Evolutionary conservation across 2,113 vertebrate species (phyloP).

Genomic region (Balaenoptera acutorostrata): DNA sequence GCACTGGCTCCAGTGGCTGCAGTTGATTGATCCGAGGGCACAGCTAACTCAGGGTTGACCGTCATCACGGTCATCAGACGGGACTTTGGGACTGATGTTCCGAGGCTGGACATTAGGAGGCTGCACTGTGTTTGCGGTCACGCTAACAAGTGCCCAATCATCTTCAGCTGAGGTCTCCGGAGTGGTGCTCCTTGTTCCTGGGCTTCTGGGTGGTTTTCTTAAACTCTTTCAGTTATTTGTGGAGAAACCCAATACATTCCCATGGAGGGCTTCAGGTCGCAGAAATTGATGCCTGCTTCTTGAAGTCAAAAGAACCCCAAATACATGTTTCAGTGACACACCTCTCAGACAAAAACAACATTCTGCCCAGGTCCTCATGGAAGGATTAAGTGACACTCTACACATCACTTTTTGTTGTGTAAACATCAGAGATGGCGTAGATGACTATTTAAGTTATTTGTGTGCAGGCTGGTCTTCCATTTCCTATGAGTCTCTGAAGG

Average conservation of each 20-base stretch:
- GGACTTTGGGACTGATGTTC: too few relatives aligned
- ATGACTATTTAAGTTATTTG: neutral
- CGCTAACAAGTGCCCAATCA: accelerated
- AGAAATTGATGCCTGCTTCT: neutral
- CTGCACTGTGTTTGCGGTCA: accelerated
- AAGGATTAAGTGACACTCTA: accelerated
- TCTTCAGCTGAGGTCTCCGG: neutral
- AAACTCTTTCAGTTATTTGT: too few relatives aligned
- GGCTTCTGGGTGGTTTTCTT: accelerated
- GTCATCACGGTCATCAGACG: accelerated
- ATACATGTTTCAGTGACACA: neutral
- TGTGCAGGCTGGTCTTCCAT: accelerated
- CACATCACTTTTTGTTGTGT: accelerated
- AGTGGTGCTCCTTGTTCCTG: neutral
- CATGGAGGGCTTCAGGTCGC: too few relatives aligned
- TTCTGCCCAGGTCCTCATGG: neutral
- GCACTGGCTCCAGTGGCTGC: accelerated
- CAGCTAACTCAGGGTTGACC: accelerated
- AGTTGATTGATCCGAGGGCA: accelerated
- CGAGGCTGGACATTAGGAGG: too few relatives aligned
- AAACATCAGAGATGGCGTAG: accelerated
- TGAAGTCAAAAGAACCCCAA: neutral
- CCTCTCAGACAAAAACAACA: neutral
- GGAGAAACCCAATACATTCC: neutral
- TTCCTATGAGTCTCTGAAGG: too few relatives aligned